Conservation (phyloP, 2,888 invertebrate species). For the Chrysina gloriosa region DNA sequence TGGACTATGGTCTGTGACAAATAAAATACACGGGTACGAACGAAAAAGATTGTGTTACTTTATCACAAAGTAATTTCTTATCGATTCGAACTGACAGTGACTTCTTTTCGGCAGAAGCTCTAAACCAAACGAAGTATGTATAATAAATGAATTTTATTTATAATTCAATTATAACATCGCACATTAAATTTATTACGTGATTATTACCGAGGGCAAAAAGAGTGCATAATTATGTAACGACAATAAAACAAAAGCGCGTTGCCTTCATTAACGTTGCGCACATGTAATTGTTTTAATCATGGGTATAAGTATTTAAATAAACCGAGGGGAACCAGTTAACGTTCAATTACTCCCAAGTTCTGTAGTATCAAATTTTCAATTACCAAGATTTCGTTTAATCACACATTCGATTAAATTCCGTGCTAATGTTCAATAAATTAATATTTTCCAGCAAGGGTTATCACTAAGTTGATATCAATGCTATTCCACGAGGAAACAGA, state of each 20-base stretch:
- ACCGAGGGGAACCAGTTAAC: neutral
- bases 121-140: conserved; percentile 20
- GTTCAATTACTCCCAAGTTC: too few species aligned
- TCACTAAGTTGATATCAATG: too few species aligned
- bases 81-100: neutral
- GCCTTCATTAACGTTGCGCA: neutral
- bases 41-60: neutral
- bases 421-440: too few species aligned
- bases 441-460: too few species aligned
- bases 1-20: conserved; percentile 34
- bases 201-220: neutral
- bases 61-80: neutral
- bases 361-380: neutral
- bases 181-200: neutral
- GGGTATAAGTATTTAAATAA: neutral
- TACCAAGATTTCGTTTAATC: neutral
- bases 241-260: neutral
- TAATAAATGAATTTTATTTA: neutral
- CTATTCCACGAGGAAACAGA: too few species aligned
- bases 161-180: neutral
- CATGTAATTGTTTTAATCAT: neutral
- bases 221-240: neutral
- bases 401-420: too few species aligned
- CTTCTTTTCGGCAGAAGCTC: neutral
- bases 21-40: conserved; percentile 23